Evolutionary conservation across 2,888 invertebrate species (phyloP), one percentile per base, ranked within the genome.

Genomic region (Stenichneumon culpator): DNA sequence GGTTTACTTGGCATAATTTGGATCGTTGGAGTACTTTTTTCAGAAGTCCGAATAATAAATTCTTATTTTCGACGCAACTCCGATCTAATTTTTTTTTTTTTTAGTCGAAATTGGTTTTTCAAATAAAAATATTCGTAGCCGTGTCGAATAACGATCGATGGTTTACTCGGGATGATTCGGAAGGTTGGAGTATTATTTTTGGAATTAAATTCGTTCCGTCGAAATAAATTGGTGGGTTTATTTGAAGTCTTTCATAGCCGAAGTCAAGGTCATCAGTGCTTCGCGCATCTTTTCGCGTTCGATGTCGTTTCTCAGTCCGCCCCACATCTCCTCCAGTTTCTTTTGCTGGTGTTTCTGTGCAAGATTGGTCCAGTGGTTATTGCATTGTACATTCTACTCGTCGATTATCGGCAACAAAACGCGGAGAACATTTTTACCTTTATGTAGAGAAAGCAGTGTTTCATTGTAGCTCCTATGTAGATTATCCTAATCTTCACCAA

Each of bases 401-500:
- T 19, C 44, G 6, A 60, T 70, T 70, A n/a, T 54, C 50, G 36
- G 16, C 5, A 28, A 28, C 47, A 5, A 50, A 7, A 52, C 4
- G 19, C 6, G 9, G 5, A 69, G n/a, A 77, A 50, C 1, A 9
- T 54, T 78, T 68, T 19, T 47, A 94, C 94, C 90, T 93, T 92
- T 25, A 97, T 95, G 91, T 96, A 97, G 88, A 96, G 95, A 91
- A 97, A 97, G 93, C 97, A 97, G 87, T 97, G 97, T 93, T 96
- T 96, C 75, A 98, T 95, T 19, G 97, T 97, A 3, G 97, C 97
- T 28, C 97, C 97, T 1, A 96, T 95, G 93, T 97, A 97, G 4
- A 97, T 93, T 22, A 96, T 97, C 73, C 95, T 95, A 32, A 97
- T 93, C 75, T 94, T 95, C 0, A 97, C 96, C 72, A 94, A 94